A percentile compares a stretch with the other conserved stretches of the same genome.
phyloP scores from a whole-genome alignment of 2,113 vertebrate species.

The Megaceryle torquata region DNA sequence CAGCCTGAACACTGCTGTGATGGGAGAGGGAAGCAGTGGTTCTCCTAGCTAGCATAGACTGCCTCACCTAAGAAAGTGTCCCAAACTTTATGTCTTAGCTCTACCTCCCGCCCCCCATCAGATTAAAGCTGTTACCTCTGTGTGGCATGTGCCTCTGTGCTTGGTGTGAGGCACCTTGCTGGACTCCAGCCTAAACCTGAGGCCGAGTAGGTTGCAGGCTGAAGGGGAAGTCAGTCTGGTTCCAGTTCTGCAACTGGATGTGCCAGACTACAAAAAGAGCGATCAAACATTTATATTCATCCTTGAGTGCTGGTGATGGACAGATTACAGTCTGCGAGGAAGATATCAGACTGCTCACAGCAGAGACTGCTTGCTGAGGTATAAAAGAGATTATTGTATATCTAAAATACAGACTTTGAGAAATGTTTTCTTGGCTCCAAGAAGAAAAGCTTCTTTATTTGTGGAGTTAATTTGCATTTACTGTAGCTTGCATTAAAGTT shows the following conservation, averaged over 20 bases:
- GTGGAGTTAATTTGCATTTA: constrained; percentile 69
- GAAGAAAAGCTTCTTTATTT: constrained; percentile 68
- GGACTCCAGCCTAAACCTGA: neutral
- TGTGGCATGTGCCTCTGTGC: neutral
- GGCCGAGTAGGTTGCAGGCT: neutral
- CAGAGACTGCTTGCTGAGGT: constrained; percentile 37
- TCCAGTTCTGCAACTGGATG: neutral
- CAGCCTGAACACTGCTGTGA: neutral
- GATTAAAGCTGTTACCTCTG: neutral
- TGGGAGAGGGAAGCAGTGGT: neutral
- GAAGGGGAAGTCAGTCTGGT: neutral
- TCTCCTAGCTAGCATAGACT: neutral
- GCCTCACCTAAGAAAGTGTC: neutral
- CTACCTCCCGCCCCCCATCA: neutral
- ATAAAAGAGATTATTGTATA: constrained; percentile 54
- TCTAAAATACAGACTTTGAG: constrained; percentile 59
- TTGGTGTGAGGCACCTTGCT: neutral
- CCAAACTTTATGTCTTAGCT: neutral
- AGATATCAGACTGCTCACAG: constrained; percentile 30
- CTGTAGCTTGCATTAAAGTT: constrained; percentile 69
- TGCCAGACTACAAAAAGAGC: neutral
- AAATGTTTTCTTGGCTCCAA: constrained; percentile 58
- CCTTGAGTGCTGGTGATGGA: neutral
- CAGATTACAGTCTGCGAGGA: constrained; percentile 45
- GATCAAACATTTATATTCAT: constrained; percentile 47